phyloP scores from a whole-genome alignment of 2,797 vertebrate species.

The Sebastes hopkinsi region DNA sequence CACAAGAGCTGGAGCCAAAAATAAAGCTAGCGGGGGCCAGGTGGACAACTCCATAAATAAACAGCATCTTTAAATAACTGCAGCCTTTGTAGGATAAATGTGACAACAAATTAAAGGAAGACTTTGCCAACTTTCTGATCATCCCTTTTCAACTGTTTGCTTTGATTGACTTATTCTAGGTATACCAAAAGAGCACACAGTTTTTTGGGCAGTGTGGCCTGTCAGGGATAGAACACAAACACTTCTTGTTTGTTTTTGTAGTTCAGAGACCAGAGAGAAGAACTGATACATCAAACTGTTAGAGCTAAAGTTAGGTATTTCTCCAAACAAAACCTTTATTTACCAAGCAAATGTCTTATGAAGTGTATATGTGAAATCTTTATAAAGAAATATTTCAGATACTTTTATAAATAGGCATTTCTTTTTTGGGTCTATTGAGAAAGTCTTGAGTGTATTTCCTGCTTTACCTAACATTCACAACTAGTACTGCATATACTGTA shows the following conservation, averaged over 20 bases:
- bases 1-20: constrained; percentile 1
- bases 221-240: constrained; percentile 11
- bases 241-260: constrained; percentile 1
- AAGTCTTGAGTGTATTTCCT: neutral
- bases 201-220: neutral
- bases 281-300: neutral
- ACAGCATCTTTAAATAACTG: constrained; percentile 31
- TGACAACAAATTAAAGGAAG: constrained; percentile 11
- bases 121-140: neutral
- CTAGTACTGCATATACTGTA: neutral
- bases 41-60: constrained; percentile 35
- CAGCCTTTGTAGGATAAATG: constrained; percentile 11
- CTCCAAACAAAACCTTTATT: neutral
- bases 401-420: neutral
- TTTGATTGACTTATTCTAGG: constrained; percentile 7
- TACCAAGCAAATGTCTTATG: neutral
- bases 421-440: neutral
- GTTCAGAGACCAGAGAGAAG: neutral
- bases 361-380: neutral
- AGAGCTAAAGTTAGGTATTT: neutral
- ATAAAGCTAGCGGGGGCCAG: constrained; percentile 1
- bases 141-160: constrained; percentile 1
- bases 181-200: neutral
- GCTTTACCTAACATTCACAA: neutral
- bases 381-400: neutral